Base-by-base conservation (phyloP, 1,140 invertebrate genomes). In the Magallana angulata region DNA sequence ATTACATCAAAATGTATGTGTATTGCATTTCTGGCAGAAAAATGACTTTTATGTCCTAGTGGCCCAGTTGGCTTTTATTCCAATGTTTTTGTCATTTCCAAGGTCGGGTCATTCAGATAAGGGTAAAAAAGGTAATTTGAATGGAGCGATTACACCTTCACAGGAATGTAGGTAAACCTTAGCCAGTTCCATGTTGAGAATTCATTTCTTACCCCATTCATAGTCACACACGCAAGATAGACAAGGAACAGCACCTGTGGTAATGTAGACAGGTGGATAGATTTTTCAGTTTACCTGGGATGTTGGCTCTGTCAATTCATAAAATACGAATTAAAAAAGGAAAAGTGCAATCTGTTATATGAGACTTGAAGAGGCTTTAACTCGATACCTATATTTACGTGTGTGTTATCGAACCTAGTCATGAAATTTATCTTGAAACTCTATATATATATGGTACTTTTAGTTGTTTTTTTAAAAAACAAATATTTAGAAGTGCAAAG, bases 51-150 rank as follows among this genome's bases (percentile, higher is more conserved):
- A 24, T 71, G 68, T 9, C 68, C 68, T 30, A 71, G 68, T 71
- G 68, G 68, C 68, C 68, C 36, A 71, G 18, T 36, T 18, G 24
- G 11, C 36, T 30, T 71, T 71, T 71, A 11, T 62, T 62, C 60
- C 36, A 0, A 24, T 71, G 68, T 71, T 71, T 71, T 71, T 71
- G 18, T 12, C 68, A 18, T 71, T 30, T 71, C 9, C 68, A 71
- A 71, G 68, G 68, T 71, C 68, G 36, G 36, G 68, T 24, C 68
- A 71, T 71, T 71, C 24, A 71, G 68, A 71, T 71, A 71, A 71
- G 18, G 18, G 68, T 71, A 71, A 71, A 71, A 71, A 71, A 71
- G 68, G 8, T 1, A 71, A 18, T 71, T 71, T 71, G 68, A 71
- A 24, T 30, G n/a, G 30, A 71, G 68, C 30, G 68, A 71, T 71